Evolutionary conservation across 2,888 invertebrate species (phyloP), one percentile per base, ranked within the genome.

Genomic region (Portevinia maculata): DNA sequence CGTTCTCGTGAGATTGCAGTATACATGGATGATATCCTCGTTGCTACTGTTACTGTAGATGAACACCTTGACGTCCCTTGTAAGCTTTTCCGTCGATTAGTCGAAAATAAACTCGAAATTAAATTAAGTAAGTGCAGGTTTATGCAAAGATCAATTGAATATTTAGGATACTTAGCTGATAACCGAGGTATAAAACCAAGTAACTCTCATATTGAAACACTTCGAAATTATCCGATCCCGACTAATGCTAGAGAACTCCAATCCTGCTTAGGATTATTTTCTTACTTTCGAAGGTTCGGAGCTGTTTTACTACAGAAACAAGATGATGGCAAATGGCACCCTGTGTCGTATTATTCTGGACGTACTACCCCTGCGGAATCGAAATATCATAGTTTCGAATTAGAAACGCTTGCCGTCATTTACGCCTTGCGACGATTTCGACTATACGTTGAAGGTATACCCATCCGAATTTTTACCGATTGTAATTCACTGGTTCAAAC

Each of bases 371-470:
- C 60, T 2, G 37, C 71, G 0, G 88, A 88, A 60, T 32, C 84
- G 6, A 85, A 85, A 48, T 87, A 86, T 59, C 87, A 88, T 55
- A 86, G 86, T 69, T 88, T 85, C 81, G 88, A 88, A 53, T 57
- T 89, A 9, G 87, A 88, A 83, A 85, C 85, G 0, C 53, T 88
- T 13, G 84, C 86, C 1, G 85, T 87, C 6, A n/a, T n/a, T n/a
- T n/a, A n/a, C n/a, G n/a, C n/a, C n/a, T n/a, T n/a, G n/a, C n/a
- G n/a, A n/a, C n/a, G n/a, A 76, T 87, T 87, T 60, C 78, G 85
- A 1, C 73, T 85, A 7, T 88, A 87, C 78, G 53, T 88, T 13
- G 21, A 75, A 3, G 86, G 86, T 1, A 79, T 85, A 2, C 57
- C 62, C 19, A 86, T 88, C 76, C 86, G 79, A 62, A 85, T 87